A percentile compares a stretch with the other conserved stretches of the same genome.
Conservation (phyloP, 2,888 invertebrate species). For the Nipponacmea schrenckii region DNA sequence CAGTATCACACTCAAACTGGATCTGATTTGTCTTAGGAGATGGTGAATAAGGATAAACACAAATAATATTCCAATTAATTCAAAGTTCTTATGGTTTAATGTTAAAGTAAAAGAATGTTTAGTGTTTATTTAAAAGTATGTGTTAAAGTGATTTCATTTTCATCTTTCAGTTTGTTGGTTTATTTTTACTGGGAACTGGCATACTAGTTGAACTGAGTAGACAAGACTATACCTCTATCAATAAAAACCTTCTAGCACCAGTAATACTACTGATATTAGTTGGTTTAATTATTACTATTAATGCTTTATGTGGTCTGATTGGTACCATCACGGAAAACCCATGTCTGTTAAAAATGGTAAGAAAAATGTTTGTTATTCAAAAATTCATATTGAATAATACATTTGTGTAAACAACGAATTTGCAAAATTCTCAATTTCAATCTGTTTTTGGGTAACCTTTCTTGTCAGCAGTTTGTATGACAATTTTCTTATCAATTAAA, state of each 20-base stretch:
- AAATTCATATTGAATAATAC: not conserved
- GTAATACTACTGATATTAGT: conserved; percentile 54
- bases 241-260: conserved; percentile 54
- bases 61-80: no score
- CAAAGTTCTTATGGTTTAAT: no score
- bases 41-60: no score
- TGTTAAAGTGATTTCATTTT: no score
- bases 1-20: no score
- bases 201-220: conserved; percentile 50
- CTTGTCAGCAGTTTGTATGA: not conserved
- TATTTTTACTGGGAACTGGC: conserved; percentile 52
- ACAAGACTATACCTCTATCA: conserved; percentile 48
- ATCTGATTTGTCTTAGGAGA: no score
- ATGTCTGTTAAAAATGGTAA: conserved; percentile 56
- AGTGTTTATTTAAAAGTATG: no score
- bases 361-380: conserved; percentile 22
- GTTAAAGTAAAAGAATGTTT: no score
- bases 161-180: conserved; percentile 52
- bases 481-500: conserved; percentile 9
- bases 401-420: no score
- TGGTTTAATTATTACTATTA: conserved; percentile 55
- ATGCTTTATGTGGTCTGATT: conserved; percentile 54
- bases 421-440: no score
- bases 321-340: conserved; percentile 55
- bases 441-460: no score